Evolutionary conservation across 1,140 invertebrate genomes (phyloP).

Genomic region (Drosophila santomea): DNA sequence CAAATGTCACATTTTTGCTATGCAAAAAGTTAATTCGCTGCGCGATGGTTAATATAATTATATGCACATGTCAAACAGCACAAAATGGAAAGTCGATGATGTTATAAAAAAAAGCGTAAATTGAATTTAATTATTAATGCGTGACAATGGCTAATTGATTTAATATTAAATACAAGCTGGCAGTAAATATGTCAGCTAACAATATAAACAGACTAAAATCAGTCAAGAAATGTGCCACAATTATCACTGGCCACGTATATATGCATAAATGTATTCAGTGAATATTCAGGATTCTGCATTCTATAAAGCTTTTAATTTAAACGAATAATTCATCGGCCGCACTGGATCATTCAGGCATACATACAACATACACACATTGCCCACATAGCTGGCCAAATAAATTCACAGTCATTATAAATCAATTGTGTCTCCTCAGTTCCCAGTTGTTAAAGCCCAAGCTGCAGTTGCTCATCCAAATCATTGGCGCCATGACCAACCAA

Average conservation of each 20-base stretch:
- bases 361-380: background rate
- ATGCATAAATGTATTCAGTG: constrained; percentile 1
- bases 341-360: constrained; percentile 1
- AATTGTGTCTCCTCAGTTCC: constrained; percentile 24
- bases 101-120: constrained; percentile 1
- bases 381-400: constrained; percentile 24
- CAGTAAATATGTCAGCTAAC: constrained; percentile 24
- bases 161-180: constrained; percentile 12
- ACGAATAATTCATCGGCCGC: constrained; percentile 35
- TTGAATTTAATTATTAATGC: constrained; percentile 27
- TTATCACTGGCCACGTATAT: constrained; percentile 19
- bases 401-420: constrained; percentile 61
- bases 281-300: constrained; percentile 16
- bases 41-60: constrained; percentile 21
- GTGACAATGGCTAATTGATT: constrained; percentile 47
- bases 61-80: constrained; percentile 9
- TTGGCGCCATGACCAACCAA: constrained; percentile 61
- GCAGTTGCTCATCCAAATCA: constrained; percentile 39
- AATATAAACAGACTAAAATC: background rate
- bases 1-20: constrained; percentile 10
- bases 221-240: constrained; percentile 5
- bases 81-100: background rate
- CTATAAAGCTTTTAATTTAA: constrained; percentile 15
- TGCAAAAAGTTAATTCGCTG: constrained; percentile 10
- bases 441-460: constrained; percentile 10